A percentile compares a stretch with the other conserved stretches of the same genome.
These are phyloP conservation scores for Parauchenoglanis ngamensis DNA, from an alignment of 2,797 vertebrate genomes.

Conservation along the genomic window DNA sequence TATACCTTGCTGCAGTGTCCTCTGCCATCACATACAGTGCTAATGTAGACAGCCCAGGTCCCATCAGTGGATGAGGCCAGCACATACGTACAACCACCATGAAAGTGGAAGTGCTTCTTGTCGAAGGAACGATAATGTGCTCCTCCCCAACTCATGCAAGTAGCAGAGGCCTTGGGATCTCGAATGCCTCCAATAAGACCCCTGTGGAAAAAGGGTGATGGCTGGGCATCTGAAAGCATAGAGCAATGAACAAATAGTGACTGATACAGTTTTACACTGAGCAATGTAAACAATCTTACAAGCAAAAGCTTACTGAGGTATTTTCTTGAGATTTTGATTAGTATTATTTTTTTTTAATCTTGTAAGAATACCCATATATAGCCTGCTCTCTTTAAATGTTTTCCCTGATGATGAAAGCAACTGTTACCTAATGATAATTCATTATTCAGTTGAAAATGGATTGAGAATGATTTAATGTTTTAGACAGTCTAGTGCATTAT, in stretches of 20 bases:
- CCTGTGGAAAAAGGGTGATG: conserved; percentile 65
- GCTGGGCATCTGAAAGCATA: conserved; percentile 66
- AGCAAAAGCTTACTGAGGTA: neutral
- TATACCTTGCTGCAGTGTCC: conserved; percentile 78
- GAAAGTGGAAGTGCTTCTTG: conserved; percentile 83
- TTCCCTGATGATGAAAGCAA: neutral
- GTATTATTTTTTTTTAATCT: neutral
- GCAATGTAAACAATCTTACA: neutral
- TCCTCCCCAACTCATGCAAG: conserved; percentile 84
- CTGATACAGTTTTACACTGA: neutral
- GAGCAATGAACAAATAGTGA: neutral
- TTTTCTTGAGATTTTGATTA: neutral
- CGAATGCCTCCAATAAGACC: conserved; percentile 64
- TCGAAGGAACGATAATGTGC: conserved; percentile 86
- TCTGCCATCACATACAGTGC: conserved; percentile 63
- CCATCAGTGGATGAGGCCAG: conserved; percentile 79
- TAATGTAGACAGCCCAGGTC: conserved; percentile 81
- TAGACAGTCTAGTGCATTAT: neutral
- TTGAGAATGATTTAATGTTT: neutral
- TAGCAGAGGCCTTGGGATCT: conserved; percentile 68
- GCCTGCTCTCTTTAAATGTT: neutral
- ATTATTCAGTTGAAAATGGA: neutral
- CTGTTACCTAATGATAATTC: neutral
- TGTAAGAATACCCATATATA: neutral
- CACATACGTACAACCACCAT: conserved; percentile 83